Evolutionary conservation across 1,140 invertebrate species (phyloP), one percentile per base, ranked within the genome.

Genomic region (Bombyx mori): DNA sequence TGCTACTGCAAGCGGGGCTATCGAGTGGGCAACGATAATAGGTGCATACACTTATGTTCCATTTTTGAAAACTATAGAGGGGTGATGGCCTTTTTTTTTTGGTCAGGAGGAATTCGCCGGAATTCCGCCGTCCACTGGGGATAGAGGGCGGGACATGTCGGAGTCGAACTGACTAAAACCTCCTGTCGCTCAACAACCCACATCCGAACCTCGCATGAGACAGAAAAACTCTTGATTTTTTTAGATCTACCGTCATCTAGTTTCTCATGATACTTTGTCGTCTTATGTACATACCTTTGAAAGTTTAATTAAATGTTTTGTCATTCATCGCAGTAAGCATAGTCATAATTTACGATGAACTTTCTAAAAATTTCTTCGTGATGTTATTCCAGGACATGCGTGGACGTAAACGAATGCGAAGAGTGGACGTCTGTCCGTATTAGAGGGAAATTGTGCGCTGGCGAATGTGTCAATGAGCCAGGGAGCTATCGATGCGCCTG

Each of bases 401-500:
- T 89, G 62, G 97, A 98, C 76, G 90, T 98, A 43, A 93, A 99
- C 79, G 97, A 99, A 79, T 99, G 97, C 75, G 89, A 90, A 55
- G 90, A 93, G 63, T 81, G 65, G 63, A 60, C 68, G 2, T 54
- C 69, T 5, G 60, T 60, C 5, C 53, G 74, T 0, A 92, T 91
- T 43, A 92, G 92, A 65, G 90, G 92, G 54, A 91, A 91, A 54
- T 76, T 96, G 1, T 98, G 96, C 73, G 90, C 94, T 57, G 96
- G 97, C 0, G 89, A 91, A n/a, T 98, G 97, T 78, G 89, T 94
- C 7, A 99, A 99, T 76, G 92, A 92, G 1, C 92, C 93, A 0
- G 98, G 98, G 5, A 95, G 94, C 47, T 99, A 95, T 78, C 88
- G 88, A 49, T 99, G 97, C 82, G 86, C 89, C 8, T 99, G 97